These are phyloP conservation scores for Artemia sinica DNA, from an alignment of 2,888 invertebrate genomes.

Conservation along the genomic window DNA sequence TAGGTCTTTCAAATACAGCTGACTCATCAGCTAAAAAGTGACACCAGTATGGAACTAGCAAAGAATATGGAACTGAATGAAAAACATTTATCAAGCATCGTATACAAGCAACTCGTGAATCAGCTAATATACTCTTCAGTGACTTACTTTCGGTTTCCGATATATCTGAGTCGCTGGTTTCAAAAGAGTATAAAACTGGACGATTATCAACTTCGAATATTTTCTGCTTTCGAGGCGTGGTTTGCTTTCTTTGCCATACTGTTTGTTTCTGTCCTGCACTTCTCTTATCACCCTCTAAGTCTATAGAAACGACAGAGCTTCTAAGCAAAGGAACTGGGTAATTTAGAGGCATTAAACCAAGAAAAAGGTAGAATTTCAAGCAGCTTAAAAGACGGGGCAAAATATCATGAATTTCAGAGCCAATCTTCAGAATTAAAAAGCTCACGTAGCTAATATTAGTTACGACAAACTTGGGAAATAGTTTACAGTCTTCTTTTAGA, in stretches of 20 bases:
- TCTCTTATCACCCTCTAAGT: background rate
- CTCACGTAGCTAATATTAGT: background rate
- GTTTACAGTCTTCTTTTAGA: background rate
- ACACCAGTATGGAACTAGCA: slow-evolving; percentile 5
- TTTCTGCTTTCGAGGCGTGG: background rate
- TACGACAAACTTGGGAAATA: background rate
- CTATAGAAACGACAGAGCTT: background rate
- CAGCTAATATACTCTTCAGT: background rate
- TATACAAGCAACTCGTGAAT: background rate
- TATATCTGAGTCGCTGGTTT: background rate
- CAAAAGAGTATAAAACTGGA: background rate
- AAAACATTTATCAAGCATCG: slow-evolving; percentile 4
- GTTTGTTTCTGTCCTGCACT: background rate
- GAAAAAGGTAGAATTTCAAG: background rate
- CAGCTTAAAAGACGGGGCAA: background rate
- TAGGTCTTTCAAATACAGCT: slow-evolving; percentile 1
- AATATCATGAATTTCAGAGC: background rate
- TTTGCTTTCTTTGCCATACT: background rate
- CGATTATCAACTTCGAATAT: background rate
- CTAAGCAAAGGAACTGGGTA: background rate
- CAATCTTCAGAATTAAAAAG: background rate
- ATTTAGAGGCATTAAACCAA: background rate
- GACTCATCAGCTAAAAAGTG: slow-evolving; percentile 12
- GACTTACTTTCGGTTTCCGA: slow-evolving; percentile 6
- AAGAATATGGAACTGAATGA: background rate